A percentile compares a stretch with the other conserved stretches of the same genome.
Conservation (phyloP, 92 coral and sea anemone genomes). For the Umimayanthus chanpuru region DNA sequence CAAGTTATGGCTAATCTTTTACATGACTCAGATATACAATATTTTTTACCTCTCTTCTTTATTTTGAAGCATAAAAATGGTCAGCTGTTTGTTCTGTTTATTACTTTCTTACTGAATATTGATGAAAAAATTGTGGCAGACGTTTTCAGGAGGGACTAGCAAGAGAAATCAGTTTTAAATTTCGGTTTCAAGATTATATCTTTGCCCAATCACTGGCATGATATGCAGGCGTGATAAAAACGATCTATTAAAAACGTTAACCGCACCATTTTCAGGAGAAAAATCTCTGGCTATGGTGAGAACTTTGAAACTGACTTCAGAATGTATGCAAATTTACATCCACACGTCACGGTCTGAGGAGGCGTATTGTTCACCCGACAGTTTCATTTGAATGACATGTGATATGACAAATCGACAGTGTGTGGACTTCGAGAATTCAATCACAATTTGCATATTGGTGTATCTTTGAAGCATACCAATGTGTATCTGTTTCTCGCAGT, state of each 20-base stretch:
- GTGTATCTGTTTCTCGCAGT: not conserved
- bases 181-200: not conserved
- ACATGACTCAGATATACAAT: too few relatives aligned
- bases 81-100: too few relatives aligned
- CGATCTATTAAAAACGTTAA: not conserved
- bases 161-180: not conserved
- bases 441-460: slow-evolving; percentile 37
- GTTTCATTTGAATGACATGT: slow-evolving; percentile 9
- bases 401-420: not conserved
- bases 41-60: too few relatives aligned
- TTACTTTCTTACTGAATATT: too few relatives aligned
- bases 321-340: slow-evolving; percentile 31
- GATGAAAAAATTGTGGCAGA: not conserved
- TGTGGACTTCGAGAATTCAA: slow-evolving; percentile 5
- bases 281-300: not conserved
- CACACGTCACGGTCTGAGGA: slow-evolving; percentile 11
- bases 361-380: slow-evolving; percentile 3
- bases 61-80: too few relatives aligned
- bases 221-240: not conserved
- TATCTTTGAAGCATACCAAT: slow-evolving; percentile 1
- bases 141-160: too few relatives aligned
- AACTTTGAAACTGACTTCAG: not conserved
- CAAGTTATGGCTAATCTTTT: too few relatives aligned
- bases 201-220: not conserved
- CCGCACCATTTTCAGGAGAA: not conserved